These are phyloP conservation scores for Cheilosia grossa DNA, from an alignment of 2,888 invertebrate genomes.

Conservation along the genomic window DNA sequence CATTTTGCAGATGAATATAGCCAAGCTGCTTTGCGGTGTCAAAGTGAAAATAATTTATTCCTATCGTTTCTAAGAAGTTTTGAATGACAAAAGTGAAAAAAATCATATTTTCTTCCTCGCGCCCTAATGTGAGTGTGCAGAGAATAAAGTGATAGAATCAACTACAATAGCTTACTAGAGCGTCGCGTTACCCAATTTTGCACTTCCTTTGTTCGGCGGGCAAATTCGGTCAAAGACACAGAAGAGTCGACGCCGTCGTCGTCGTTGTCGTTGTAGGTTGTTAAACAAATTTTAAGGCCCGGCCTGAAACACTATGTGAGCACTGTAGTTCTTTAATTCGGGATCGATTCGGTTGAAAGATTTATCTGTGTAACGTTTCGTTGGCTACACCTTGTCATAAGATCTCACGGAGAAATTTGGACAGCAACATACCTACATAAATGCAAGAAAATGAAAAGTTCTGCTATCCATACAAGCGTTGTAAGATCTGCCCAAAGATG, in stretches of 20 bases:
- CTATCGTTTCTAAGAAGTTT: slow-evolving; percentile 27
- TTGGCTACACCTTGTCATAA: slow-evolving; percentile 45
- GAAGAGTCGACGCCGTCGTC: slow-evolving; percentile 6
- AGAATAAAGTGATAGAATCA: slow-evolving; percentile 34
- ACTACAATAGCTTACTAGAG: slow-evolving; percentile 47
- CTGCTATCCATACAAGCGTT: slow-evolving; percentile 81
- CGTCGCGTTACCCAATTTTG: slow-evolving; percentile 55
- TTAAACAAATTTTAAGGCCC: slow-evolving; percentile 34
- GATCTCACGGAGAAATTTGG: slow-evolving; percentile 46
- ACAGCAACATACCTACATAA: slow-evolving; percentile 75
- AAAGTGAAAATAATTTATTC: slow-evolving; percentile 30
- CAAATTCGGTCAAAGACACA: slow-evolving; percentile 53
- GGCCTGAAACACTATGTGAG: slow-evolving; percentile 50
- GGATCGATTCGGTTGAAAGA: slow-evolving; percentile 42
- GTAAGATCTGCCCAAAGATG: slow-evolving; percentile 83
- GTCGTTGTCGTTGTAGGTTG: slow-evolving; percentile 16
- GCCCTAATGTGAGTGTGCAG: slow-evolving; percentile 40
- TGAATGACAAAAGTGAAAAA: background rate
- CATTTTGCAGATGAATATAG: slow-evolving; percentile 42
- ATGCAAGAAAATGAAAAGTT: slow-evolving; percentile 83
- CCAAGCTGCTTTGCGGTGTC: background rate
- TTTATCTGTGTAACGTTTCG: slow-evolving; percentile 49
- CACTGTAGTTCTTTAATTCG: slow-evolving; percentile 23
- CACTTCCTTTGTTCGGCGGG: slow-evolving; percentile 45
- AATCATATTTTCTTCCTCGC: background rate